Conservation (phyloP, 1,140 invertebrate species). For the Leptopilina boulardi region DNA sequence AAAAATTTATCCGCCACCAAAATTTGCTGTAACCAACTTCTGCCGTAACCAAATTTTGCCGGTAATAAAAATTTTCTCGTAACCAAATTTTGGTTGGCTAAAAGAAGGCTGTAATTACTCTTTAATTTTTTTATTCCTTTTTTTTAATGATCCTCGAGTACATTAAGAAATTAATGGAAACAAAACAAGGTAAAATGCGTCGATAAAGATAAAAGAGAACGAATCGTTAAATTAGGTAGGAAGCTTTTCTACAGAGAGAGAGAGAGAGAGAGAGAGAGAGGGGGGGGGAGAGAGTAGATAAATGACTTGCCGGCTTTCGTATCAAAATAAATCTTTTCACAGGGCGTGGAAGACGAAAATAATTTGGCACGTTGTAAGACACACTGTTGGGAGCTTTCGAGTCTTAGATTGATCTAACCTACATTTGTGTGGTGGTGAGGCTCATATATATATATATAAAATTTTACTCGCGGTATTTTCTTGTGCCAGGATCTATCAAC, state of each 20-base stretch:
- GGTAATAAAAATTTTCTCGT: too few species aligned
- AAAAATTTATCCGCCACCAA: too few species aligned
- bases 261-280: too few species aligned
- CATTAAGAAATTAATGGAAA: not conserved
- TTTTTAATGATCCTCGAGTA: too few species aligned
- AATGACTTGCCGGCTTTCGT: conserved; percentile 29
- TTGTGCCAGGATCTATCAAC: conserved; percentile 25
- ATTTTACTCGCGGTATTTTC: not conserved
- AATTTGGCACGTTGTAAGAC: conserved; percentile 31
- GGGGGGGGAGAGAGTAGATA: not conserved
- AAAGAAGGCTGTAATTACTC: not conserved
- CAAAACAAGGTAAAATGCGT: not conserved
- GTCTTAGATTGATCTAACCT: conserved; percentile 30
- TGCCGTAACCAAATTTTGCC: too few species aligned
- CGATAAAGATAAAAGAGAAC: not conserved
- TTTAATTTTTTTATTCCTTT: too few species aligned
- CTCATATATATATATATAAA: not conserved
- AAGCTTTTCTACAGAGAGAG: not conserved
- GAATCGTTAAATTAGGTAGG: not conserved
- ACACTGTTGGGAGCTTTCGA: conserved; percentile 6
- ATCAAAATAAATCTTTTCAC: conserved; percentile 27
- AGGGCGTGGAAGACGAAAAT: conserved; percentile 29
- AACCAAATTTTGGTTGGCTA: too few species aligned
- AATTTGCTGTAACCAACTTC: too few species aligned
- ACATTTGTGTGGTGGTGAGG: conserved; percentile 6